phyloP scores from a whole-genome alignment of 2,888 invertebrate species.

The Fragum fragum region DNA sequence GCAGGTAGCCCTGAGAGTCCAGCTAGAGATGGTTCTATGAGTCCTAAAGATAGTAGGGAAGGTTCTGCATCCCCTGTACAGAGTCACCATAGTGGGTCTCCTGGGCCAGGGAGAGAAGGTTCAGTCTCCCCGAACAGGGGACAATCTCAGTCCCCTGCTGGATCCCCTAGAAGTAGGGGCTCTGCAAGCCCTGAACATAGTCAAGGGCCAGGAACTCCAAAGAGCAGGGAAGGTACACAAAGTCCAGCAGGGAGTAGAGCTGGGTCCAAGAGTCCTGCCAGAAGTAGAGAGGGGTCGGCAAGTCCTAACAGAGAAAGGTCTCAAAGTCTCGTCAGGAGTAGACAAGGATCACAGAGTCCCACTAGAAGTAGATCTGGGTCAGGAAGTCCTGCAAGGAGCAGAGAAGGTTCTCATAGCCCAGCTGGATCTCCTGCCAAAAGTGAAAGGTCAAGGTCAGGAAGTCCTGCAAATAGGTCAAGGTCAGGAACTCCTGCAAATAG shows the following conservation, averaged over 20 bases:
- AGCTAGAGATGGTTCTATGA: slow-evolving; percentile 40
- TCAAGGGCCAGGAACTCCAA: slow-evolving; percentile 59
- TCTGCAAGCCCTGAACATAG: slow-evolving; percentile 51
- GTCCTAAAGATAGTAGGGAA: slow-evolving; percentile 36
- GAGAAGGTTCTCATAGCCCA: slow-evolving; percentile 63
- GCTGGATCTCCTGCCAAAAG: slow-evolving; percentile 47
- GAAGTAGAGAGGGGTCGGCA: slow-evolving; percentile 56
- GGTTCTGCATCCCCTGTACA: not conserved
- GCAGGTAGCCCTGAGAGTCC: slow-evolving; percentile 33
- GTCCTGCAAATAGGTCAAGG: slow-evolving; percentile 49
- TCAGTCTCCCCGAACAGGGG: slow-evolving; percentile 42
- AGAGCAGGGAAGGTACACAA: slow-evolving; percentile 47
- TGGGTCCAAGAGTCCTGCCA: slow-evolving; percentile 39
- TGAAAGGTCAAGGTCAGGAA: slow-evolving; percentile 56
- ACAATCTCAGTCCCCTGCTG: slow-evolving; percentile 21
- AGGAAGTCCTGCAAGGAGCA: slow-evolving; percentile 52
- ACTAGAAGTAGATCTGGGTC: slow-evolving; percentile 50
- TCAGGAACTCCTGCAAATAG: slow-evolving; percentile 48
- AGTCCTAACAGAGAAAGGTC: slow-evolving; percentile 58
- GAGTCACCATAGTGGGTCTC: slow-evolving; percentile 35
- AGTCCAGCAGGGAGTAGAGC: slow-evolving; percentile 45
- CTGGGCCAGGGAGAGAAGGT: slow-evolving; percentile 50
- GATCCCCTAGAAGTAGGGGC: slow-evolving; percentile 31
- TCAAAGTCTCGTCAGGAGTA: slow-evolving; percentile 61
- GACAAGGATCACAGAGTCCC: slow-evolving; percentile 55